Conservation (phyloP, 2,797 vertebrate genomes). For the Mareca strepera region DNA sequence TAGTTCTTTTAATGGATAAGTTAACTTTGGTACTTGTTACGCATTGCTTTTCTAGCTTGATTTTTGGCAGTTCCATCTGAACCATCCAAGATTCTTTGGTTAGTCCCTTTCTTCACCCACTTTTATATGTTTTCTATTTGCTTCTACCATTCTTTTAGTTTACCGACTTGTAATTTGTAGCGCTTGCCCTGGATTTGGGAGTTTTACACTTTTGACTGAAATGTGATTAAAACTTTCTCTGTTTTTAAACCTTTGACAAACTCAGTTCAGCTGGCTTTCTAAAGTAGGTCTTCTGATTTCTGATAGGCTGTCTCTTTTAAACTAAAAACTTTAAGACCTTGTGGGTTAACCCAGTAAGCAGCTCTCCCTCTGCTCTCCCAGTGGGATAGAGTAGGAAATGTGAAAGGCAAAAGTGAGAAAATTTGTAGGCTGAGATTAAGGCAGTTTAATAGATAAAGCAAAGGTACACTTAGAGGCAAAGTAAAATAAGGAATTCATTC, state of each 20-base stretch:
- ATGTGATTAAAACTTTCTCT: background rate
- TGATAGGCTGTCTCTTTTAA: background rate
- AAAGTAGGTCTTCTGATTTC: background rate
- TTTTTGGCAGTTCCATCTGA: background rate
- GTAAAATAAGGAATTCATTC: background rate
- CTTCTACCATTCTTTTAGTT: background rate
- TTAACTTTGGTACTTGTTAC: background rate
- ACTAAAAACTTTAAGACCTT: background rate
- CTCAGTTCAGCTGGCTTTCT: background rate
- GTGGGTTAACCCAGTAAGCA: background rate
- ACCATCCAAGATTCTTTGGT: background rate
- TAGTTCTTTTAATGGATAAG: background rate
- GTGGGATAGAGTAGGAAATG: rapidly evolving
- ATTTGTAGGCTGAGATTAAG: rapidly evolving
- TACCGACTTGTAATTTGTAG: background rate
- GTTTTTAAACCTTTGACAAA: background rate
- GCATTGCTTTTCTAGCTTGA: background rate
- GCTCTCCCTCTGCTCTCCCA: rapidly evolving
- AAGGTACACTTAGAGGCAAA: rapidly evolving
- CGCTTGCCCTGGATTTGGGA: background rate
- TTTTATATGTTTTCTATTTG: background rate
- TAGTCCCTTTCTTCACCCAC: background rate
- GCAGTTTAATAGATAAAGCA: background rate
- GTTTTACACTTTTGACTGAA: background rate
- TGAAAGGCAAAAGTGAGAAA: background rate